These are phyloP conservation scores for Calyptommatus sinebrachiatus DNA, from an alignment of 2,113 vertebrate genomes.

Conservation along the genomic window DNA sequence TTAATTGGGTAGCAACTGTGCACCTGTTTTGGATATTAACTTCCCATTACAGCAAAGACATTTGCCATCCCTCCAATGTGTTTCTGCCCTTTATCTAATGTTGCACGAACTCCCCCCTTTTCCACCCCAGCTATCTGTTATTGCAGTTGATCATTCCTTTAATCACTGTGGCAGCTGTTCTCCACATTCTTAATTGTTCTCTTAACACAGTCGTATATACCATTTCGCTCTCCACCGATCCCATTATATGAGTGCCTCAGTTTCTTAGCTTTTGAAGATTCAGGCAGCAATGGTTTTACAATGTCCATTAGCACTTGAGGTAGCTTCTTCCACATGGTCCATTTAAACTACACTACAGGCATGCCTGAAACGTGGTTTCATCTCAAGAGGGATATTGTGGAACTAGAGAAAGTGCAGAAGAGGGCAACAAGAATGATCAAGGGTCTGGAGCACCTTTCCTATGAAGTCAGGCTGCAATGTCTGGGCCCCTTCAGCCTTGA, in stretches of 20 bases:
- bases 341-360: too few species aligned
- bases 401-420: too few species aligned
- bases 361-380: too few species aligned
- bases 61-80: background rate
- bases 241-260: background rate
- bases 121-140: background rate
- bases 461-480: too few species aligned
- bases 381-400: too few species aligned
- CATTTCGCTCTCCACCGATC: background rate
- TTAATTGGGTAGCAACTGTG: background rate
- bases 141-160: background rate
- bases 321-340: too few species aligned
- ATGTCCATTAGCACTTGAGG: background rate
- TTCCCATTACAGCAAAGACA: background rate
- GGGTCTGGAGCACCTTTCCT: too few species aligned
- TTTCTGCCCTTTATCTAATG: slow-evolving; percentile 38
- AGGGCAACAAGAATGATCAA: too few species aligned
- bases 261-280: background rate
- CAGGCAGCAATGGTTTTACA: slow-evolving; percentile 37
- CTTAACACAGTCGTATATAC: slow-evolving; percentile 19
- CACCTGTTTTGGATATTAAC: background rate
- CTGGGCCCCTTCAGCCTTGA: too few species aligned
- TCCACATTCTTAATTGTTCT: background rate
- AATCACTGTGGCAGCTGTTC: slow-evolving; percentile 11
- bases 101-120: background rate